Evolutionary conservation across 2,888 invertebrate species (phyloP), one percentile per base, ranked within the genome.

Genomic region (Aphodius granarius): DNA sequence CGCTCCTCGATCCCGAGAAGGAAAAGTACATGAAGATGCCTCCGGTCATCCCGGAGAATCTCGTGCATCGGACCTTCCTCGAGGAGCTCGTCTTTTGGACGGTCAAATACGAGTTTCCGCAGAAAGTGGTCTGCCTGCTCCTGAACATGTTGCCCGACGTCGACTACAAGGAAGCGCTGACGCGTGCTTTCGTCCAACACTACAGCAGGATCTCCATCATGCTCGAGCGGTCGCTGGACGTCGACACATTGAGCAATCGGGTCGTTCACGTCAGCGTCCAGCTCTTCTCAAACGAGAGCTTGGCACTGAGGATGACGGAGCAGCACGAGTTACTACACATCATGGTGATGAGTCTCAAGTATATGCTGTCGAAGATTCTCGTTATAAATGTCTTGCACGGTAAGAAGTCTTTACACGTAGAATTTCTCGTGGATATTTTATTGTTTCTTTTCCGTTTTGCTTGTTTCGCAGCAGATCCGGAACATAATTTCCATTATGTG

Each of bases 31-130:
- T 95, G 84, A 93, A 93, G 82, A 92, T 95, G 86, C 91, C 95
- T 83, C 93, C 94, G 0, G 94, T 95, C 0, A 86, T 96, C 73
- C 94, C 94, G 83, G 93, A 94, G 80, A 91, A 92, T 23, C 88
- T 97, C 63, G 91, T 92, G 43, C 97, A 97, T 87, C 92, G 91
- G 81, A 96, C 95, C 0, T 91, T 97, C 79, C 89, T 97, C 18
- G 98, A 98, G 86, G 99, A 99, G 89, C 91, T 99, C 80, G 95
- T 98, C 81, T 98, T 99, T 89, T 99, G 99, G 98, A 97, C 97
- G 19, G 97, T 98, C 78, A 96, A 96, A 86, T 97, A 95, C 87
- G 97, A 98, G 87, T 99, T 98, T 88, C 98, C 98, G 0, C 97
- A 98, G 88, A 97, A 97, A 85, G 91, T 99, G 75, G 98, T 98